Percentiles rank a stretch among this genome's conserved stretches.
These are phyloP conservation scores for Polyergus mexicanus DNA, from an alignment of 1,140 invertebrate genomes.

Conservation along the genomic window DNA sequence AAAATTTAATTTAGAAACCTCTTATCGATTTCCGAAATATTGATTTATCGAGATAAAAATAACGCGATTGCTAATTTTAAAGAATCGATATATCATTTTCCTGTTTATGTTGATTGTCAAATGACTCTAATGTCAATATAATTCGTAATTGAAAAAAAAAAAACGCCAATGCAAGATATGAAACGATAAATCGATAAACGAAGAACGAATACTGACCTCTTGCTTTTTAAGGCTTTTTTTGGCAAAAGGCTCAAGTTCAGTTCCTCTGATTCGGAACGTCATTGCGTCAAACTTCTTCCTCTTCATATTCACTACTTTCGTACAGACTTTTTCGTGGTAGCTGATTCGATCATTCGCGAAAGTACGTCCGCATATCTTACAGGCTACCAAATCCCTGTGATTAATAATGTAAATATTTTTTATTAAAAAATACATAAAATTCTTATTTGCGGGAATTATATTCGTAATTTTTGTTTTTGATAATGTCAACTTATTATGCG, in stretches of 20 bases:
- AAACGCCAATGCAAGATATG: neutral
- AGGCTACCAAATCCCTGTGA: conserved; percentile 85
- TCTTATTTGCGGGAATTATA: no score
- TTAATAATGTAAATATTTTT: conserved; percentile 1
- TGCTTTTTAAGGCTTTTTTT: conserved; percentile 80
- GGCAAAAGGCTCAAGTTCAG: conserved; percentile 93
- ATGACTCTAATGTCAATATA: neutral
- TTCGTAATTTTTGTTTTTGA: neutral
- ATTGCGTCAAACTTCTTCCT: conserved; percentile 95
- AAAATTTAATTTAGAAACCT: neutral
- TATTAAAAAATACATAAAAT: neutral
- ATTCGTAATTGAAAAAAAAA: neutral
- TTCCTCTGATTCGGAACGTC: conserved; percentile 94
- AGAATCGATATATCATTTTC: neutral
- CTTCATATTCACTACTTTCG: conserved; percentile 91
- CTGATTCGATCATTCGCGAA: conserved; percentile 93
- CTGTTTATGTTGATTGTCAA: neutral
- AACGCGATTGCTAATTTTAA: neutral
- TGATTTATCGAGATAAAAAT: neutral
- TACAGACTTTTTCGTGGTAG: conserved; percentile 94
- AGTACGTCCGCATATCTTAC: conserved; percentile 90
- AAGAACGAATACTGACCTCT: conserved; percentile 77
- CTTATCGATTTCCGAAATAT: neutral
- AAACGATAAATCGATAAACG: neutral
- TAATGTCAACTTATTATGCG: neutral